phyloP scores from a whole-genome alignment of 2,797 vertebrate genomes.

The Anabas testudineus region DNA sequence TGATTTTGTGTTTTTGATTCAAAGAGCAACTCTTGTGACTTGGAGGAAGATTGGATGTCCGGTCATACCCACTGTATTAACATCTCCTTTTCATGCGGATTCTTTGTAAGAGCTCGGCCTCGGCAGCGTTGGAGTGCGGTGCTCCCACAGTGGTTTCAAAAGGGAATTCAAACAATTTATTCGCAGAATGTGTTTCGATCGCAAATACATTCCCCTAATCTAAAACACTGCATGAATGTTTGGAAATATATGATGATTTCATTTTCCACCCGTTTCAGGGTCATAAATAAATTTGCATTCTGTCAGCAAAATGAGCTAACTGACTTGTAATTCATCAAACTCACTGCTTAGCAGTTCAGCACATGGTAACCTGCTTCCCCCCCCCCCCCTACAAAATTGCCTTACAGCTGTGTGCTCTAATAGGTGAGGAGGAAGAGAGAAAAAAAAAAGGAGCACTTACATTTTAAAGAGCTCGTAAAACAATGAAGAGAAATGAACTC shows the following conservation, averaged over 20 bases:
- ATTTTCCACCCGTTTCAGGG: constrained; percentile 75
- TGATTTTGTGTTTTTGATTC: constrained; percentile 69
- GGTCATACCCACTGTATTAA: constrained; percentile 46
- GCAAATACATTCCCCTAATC: constrained; percentile 81
- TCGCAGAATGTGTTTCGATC: constrained; percentile 75
- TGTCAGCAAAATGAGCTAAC: constrained; percentile 70
- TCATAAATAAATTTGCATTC: constrained; percentile 83
- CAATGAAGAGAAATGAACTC: constrained; percentile 58
- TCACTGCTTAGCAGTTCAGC: constrained; percentile 69
- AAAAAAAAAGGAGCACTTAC: constrained; percentile 46
- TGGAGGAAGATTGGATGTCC: constrained; percentile 40
- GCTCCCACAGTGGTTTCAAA: constrained; percentile 51
- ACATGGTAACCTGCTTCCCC: constrained; percentile 57
- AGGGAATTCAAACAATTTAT: constrained; percentile 73
- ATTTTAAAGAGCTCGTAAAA: constrained; percentile 66
- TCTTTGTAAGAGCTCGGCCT: constrained; percentile 40
- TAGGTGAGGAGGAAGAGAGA: constrained; percentile 34
- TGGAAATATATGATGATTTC: constrained; percentile 82
- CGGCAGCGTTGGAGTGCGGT: constrained; percentile 15
- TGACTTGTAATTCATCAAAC: constrained; percentile 77
- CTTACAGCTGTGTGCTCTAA: constrained; percentile 53
- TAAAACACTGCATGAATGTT: constrained; percentile 73
- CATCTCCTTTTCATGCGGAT: constrained; percentile 39
- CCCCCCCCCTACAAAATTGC: too few relatives aligned
- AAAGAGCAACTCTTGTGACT: constrained; percentile 52